phyloP scores from a whole-genome alignment of 2,797 vertebrate genomes.

The Pipistrellus pipistrellus region DNA sequence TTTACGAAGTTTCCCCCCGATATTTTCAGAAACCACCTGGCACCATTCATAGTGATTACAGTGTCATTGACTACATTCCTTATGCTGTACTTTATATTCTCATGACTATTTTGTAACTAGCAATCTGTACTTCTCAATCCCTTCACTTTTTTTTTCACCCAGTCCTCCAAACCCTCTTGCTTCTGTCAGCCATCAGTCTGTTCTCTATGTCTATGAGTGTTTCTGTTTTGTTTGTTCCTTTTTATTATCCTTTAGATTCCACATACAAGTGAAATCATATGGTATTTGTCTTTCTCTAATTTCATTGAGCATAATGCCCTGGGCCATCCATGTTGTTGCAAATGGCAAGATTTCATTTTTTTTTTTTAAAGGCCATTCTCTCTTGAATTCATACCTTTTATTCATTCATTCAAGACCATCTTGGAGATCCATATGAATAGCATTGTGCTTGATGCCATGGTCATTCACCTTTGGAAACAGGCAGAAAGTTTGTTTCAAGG shows the following conservation, averaged over 20 bases:
- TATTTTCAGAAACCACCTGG: neutral
- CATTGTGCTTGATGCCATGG: neutral
- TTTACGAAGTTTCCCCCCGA: neutral
- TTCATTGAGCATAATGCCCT: neutral
- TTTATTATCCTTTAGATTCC: neutral
- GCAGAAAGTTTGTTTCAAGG: constrained; percentile 18
- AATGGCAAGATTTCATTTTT: neutral
- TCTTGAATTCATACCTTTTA: neutral
- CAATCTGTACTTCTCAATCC: neutral
- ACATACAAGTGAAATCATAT: neutral
- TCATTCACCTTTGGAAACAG: neutral
- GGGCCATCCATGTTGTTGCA: neutral
- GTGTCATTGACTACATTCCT: neutral
- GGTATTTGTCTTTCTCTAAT: neutral
- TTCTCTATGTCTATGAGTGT: neutral
- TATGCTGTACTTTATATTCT: neutral
- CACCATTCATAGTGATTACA: neutral
- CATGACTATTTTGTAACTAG: neutral
- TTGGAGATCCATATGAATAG: neutral
- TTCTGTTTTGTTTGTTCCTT: neutral
- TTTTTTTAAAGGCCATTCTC: neutral
- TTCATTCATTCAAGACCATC: neutral
- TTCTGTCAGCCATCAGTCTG: neutral
- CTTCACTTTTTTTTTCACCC: neutral
- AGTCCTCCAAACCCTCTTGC: neutral